Conservation (phyloP, 2,888 invertebrate species). For the Temnothorax rugatulus region DNA sequence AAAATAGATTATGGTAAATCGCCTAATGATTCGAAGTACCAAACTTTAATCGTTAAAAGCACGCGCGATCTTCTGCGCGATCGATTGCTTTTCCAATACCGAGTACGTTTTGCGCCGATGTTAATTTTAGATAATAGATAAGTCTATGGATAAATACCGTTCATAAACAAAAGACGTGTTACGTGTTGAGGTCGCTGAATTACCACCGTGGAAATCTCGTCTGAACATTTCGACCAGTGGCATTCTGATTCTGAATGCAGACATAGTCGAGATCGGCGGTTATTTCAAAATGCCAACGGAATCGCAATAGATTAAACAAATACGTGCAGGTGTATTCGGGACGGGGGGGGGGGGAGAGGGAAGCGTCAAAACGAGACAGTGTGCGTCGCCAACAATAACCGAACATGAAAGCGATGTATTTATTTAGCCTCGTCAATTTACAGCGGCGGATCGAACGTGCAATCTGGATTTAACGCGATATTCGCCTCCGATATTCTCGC, state of each 20-base stretch:
- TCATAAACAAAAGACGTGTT: neutral
- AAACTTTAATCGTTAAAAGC: too few relatives aligned
- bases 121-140: neutral
- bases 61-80: too few relatives aligned
- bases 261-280: neutral
- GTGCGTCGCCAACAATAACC: neutral
- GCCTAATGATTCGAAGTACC: too few relatives aligned
- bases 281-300: conserved; percentile 2
- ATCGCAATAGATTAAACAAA: conserved; percentile 17
- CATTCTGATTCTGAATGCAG: neutral
- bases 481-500: conserved; percentile 1
- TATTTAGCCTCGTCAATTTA: conserved; percentile 29
- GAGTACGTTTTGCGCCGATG: too few relatives aligned
- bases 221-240: neutral
- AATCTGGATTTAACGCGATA: conserved; percentile 34
- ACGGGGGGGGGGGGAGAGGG: too few relatives aligned
- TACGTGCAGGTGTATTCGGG: neutral
- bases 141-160: neutral
- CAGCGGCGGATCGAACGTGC: neutral
- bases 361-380: neutral
- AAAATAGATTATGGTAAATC: too few relatives aligned
- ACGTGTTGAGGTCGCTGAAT: neutral
- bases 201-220: neutral
- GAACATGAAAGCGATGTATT: conserved; percentile 17
- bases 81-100: too few relatives aligned